A percentile compares a stretch with the other conserved stretches of the same genome.
Evolutionary conservation across 2,797 vertebrate species (phyloP).

Genomic region (Onychomys torridus): DNA sequence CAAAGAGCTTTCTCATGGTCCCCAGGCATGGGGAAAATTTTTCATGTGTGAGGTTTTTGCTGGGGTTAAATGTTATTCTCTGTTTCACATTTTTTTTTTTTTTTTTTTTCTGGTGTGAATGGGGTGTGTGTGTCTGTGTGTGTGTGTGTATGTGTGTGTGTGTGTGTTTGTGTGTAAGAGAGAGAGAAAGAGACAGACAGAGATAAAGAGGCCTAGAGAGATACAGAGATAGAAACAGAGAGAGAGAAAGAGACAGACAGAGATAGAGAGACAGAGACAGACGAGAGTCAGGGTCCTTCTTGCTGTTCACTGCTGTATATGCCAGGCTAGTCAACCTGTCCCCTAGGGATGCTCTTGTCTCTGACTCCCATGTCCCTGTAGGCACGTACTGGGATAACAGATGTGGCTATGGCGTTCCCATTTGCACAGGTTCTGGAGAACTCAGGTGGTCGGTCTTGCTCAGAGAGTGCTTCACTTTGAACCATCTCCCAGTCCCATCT

Average conservation of each 20-base stretch:
- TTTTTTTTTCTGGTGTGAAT: background rate
- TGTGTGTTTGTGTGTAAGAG: no score
- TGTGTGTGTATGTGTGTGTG: no score
- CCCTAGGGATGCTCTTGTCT: background rate
- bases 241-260: no score
- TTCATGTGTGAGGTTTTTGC: background rate
- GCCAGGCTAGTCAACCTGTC: no score
- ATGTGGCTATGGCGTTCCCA: no score
- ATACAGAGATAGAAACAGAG: background rate
- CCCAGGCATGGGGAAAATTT: background rate
- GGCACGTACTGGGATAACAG: background rate
- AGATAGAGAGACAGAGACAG: background rate
- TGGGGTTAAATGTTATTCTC: background rate
- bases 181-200: background rate
- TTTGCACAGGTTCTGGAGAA: background rate
- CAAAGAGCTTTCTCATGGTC: background rate
- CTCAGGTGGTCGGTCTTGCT: background rate
- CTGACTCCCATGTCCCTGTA: background rate
- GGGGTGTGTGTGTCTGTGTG: background rate
- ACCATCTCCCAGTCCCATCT: background rate
- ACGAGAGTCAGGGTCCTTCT: background rate
- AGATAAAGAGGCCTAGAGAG: background rate
- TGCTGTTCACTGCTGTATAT: no score
- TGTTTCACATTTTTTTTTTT: background rate
- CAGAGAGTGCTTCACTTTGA: background rate